phyloP scores from a whole-genome alignment of 2,888 invertebrate species.

The Blastobasis adustella region DNA sequence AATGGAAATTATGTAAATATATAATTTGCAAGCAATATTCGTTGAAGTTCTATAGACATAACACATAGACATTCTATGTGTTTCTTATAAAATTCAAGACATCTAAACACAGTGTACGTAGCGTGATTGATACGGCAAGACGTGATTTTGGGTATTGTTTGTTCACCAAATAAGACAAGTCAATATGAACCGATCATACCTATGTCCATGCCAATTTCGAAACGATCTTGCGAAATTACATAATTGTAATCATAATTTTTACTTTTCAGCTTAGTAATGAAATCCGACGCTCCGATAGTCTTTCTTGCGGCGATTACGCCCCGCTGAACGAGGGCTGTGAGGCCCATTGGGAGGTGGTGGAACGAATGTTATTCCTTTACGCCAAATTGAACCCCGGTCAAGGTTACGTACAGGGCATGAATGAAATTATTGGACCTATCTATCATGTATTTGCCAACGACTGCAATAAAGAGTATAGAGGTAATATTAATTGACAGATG shows the following conservation, averaged over 20 bases:
- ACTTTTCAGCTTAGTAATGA: slow-evolving; percentile 81
- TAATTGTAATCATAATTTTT: not conserved
- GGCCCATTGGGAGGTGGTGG: slow-evolving; percentile 99
- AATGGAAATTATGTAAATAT: too few species aligned
- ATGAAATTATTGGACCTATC: slow-evolving; percentile 98
- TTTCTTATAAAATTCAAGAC: too few species aligned
- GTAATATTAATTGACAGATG: slow-evolving; percentile 55
- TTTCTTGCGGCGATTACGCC: slow-evolving; percentile 78
- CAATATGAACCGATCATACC: too few species aligned
- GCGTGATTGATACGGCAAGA: too few species aligned
- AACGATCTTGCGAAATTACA: too few species aligned
- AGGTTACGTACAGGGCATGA: slow-evolving; percentile 98
- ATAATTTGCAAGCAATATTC: too few species aligned
- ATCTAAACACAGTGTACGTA: too few species aligned
- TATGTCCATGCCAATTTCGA: too few species aligned
- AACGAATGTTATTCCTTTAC: slow-evolving; percentile 96
- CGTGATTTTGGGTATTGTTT: too few species aligned
- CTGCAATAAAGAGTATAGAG: slow-evolving; percentile 84
- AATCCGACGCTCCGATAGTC: slow-evolving; percentile 75
- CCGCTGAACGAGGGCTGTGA: slow-evolving; percentile 93
- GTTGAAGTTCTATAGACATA: too few species aligned
- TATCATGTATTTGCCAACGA: slow-evolving; percentile 98
- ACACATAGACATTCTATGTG: too few species aligned
- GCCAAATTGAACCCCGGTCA: slow-evolving; percentile 99
- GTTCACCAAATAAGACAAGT: too few species aligned